Evolutionary conservation across 2,888 invertebrate species (phyloP).

Genomic region (Eupithecia tripunctaria): DNA sequence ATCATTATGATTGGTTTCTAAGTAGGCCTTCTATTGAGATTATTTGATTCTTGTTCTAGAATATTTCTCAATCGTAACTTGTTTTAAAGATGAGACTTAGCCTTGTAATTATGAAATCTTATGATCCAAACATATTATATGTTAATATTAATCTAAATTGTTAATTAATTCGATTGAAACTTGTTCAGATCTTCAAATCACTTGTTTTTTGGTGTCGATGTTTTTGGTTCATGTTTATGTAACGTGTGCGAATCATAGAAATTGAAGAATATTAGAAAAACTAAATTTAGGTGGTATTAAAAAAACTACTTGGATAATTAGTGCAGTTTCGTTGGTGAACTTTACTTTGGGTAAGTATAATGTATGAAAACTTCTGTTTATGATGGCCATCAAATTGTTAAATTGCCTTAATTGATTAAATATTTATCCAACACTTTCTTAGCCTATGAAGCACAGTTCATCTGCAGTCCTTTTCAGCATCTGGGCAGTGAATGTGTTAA

Average conservation of each 20-base stretch:
- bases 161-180: constrained; percentile 2
- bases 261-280: background rate
- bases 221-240: background rate
- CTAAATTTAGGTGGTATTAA: background rate
- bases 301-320: background rate
- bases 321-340: background rate
- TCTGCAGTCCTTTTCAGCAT: no score
- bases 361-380: no score
- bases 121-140: background rate
- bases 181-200: background rate
- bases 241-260: background rate
- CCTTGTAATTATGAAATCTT: constrained; percentile 3
- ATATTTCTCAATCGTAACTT: background rate
- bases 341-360: no score
- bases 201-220: constrained; percentile 2
- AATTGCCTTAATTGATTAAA: no score
- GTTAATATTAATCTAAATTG: background rate
- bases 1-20: background rate
- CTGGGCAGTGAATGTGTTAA: no score
- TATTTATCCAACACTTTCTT: no score
- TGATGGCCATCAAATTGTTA: no score
- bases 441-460: no score
- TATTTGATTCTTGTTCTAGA: background rate
- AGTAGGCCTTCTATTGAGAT: background rate
- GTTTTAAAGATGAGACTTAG: background rate